Base-by-base conservation (phyloP, 2,113 vertebrate genomes). In the Ginglymostoma cirratum region DNA sequence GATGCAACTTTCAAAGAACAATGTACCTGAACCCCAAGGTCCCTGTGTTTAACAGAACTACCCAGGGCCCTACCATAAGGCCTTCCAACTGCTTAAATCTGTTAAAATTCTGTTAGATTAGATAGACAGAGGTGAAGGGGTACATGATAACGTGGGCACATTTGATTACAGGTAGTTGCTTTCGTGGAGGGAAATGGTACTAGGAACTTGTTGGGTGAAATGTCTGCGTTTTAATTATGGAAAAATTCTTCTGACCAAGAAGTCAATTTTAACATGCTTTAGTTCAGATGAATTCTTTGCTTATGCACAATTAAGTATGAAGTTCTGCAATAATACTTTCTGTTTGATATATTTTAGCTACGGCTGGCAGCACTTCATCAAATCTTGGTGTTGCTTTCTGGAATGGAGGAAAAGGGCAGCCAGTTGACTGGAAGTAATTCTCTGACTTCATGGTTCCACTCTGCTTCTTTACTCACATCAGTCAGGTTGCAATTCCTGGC, bases 351-450 rank as follows among this genome's bases (percentile, higher is more conserved):
- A 8, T 95, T 96, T 52, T 97, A 99, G 99, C 97, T 99, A 97
- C 98, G 99, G 78, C 97, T 99, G 97, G 99, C 99, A 97, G 99
- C 99, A 0, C 98, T 99, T 96, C 99, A 99, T 97, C 99, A 99
- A 97, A 99, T 99, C 61, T 98, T 99, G 96, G 98, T 99, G 96
- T 96, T 99, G 34, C 98, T 99, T 12, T 99, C 99, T 61, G 99
- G 99, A 66, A 99, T 99, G 99, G 99, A 99, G 96, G 99, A 99
- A 96, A 99, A 99, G 96, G 98, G 98, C 96, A 98, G 98, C 96
- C 96, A 98, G 95, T 97, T 97, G 0, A 96, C 97, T 5, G 96
- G 96, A 61, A 97, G 98, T 65, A 98, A 97, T 38, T 98, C 97
- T 5, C 96, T 97, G 14, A 96, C 97, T 65, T 69, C 98, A 0